These are phyloP conservation scores for Erpetoichthys calabaricus DNA, from an alignment of 2,797 vertebrate genomes.

Conservation along the genomic window DNA sequence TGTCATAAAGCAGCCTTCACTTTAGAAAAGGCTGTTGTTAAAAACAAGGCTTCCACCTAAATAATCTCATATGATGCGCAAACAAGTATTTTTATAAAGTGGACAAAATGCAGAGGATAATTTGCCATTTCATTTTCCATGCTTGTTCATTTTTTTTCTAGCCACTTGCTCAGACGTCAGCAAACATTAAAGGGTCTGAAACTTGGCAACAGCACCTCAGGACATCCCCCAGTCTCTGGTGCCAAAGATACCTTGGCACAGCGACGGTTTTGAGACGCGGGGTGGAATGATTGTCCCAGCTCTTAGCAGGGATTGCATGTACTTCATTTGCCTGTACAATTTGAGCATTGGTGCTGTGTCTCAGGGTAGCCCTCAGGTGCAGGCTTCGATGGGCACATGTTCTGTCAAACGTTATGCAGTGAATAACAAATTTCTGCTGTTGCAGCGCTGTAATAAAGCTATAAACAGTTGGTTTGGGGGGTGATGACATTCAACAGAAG, in stretches of 20 bases:
- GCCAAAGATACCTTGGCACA: slow-evolving; percentile 61
- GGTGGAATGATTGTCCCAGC: slow-evolving; percentile 51
- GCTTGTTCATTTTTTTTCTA: slow-evolving; percentile 4
- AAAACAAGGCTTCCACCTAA: too few species aligned
- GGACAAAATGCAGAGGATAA: slow-evolving; percentile 17
- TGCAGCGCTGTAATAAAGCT: slow-evolving; percentile 52
- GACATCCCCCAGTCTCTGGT: slow-evolving; percentile 69
- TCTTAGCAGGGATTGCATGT: slow-evolving; percentile 62
- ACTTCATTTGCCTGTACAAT: slow-evolving; percentile 70
- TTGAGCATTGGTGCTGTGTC: slow-evolving; percentile 51
- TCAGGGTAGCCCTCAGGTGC: slow-evolving; percentile 62
- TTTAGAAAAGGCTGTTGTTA: slow-evolving; percentile 28
- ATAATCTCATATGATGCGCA: slow-evolving; percentile 22
- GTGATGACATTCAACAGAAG: neutral
- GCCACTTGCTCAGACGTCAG: slow-evolving; percentile 37
- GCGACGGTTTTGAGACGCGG: slow-evolving; percentile 51
- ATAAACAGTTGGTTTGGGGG: slow-evolving; percentile 43
- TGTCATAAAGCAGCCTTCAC: slow-evolving; percentile 42
- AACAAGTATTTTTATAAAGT: slow-evolving; percentile 34
- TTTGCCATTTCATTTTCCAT: slow-evolving; percentile 7
- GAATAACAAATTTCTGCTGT: slow-evolving; percentile 57
- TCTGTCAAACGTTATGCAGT: slow-evolving; percentile 47
- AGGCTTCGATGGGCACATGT: slow-evolving; percentile 64
- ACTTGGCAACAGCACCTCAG: slow-evolving; percentile 54
- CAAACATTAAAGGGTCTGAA: slow-evolving; percentile 55